Base-by-base conservation (phyloP, 2,888 invertebrate species). In the Agrypnus murinus region DNA sequence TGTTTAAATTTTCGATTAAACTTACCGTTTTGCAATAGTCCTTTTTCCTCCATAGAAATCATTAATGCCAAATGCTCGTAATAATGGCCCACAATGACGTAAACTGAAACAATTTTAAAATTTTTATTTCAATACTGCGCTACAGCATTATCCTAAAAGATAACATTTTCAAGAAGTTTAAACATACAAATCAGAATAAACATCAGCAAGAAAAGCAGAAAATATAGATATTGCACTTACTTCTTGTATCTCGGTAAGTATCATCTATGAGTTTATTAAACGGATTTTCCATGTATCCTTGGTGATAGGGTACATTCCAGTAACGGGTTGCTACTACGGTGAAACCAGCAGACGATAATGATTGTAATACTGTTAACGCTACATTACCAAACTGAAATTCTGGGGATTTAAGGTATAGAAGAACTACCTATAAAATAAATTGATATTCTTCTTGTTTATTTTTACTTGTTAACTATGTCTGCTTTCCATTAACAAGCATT, bases 51-150 rank as follows among this genome's bases (percentile, higher is more conserved):
- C 85, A 97, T 88, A 43, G 95, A 95, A 67, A 95, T 89, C 91
- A 97, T 91, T n/a, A 97, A 87, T 2, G 96, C 97, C 75, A 96
- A 90, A 84, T 97, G 96, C 81, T 97, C 97, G 82, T 95, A 95
- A 81, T 95, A 93, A 83, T 95, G 93, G 0, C 97, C 97, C 76
- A 97, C 89, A 76, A 96, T 92, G 38, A 97, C 92, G 86, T 96
- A 97, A 85, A 97, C 97, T 97, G 59, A 58, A 73, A 68, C 25
- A 3, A 25, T 25, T 25, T 25, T 25, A 25, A 25, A 25, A 25
- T 25, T 25, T 25, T n/a, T n/a, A n/a, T n/a, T n/a, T n/a, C n/a
- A n/a, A n/a, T n/a, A n/a, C n/a, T n/a, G n/a, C n/a, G n/a, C n/a
- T n/a, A n/a, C n/a, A n/a, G n/a, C 25, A 25, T 25, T 25, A 25